A percentile compares a stretch with the other conserved stretches of the same genome.
Conservation (phyloP, 2,888 invertebrate species). For the Bimastos eiseni region DNA sequence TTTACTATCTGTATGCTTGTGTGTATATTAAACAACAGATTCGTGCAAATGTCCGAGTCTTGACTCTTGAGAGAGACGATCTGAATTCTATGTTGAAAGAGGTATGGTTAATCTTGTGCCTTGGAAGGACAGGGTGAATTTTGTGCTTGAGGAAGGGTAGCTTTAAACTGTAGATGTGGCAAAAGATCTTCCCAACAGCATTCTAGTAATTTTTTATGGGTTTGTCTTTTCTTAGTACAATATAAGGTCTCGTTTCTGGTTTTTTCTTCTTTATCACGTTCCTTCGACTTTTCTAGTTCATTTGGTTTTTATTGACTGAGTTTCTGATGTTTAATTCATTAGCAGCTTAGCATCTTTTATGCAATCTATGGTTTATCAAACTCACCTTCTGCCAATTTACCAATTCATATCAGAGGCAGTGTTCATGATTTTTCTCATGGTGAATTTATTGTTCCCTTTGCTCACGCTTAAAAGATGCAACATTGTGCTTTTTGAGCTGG, state of each 20-base stretch:
- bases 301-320: neutral
- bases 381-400: neutral
- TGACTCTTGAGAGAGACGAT: conserved; percentile 61
- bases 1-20: neutral
- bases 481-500: too few species aligned
- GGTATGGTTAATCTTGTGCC: conserved; percentile 43
- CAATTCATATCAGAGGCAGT: neutral
- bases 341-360: neutral
- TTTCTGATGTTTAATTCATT: neutral
- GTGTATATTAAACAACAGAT: conserved; percentile 47
- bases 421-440: neutral
- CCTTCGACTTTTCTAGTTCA: neutral
- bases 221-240: neutral
- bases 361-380: neutral
- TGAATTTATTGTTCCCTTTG: too few species aligned
- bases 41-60: conserved; percentile 61
- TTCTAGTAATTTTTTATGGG: neutral
- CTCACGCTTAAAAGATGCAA: too few species aligned
- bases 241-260: neutral
- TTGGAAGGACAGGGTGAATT: neutral
- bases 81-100: conserved; percentile 59
- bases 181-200: neutral
- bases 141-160: neutral
- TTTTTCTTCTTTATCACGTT: neutral
- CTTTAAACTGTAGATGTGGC: neutral